phyloP scores from a whole-genome alignment of 2,888 invertebrate species.

The Nomada ferruginata region DNA sequence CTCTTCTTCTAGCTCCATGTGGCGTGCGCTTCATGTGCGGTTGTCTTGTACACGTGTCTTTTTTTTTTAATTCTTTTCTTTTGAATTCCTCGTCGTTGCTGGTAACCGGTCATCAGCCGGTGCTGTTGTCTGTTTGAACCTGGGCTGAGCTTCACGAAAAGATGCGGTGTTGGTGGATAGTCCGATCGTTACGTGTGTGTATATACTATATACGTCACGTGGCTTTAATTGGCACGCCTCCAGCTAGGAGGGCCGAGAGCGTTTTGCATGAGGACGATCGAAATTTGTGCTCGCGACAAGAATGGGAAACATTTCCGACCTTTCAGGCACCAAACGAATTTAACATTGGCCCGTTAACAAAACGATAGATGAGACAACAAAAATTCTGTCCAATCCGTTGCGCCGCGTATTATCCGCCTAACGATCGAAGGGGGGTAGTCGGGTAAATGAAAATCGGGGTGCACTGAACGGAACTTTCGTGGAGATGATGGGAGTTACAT shows the following conservation, averaged over 20 bases:
- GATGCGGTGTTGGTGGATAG: constrained; percentile 56
- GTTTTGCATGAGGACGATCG: constrained; percentile 21
- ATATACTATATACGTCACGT: constrained; percentile 19
- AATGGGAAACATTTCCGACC: background rate
- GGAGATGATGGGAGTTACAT: background rate
- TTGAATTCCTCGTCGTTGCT: constrained; percentile 54
- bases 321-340: background rate
- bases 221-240: constrained; percentile 39
- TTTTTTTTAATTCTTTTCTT: constrained; percentile 34
- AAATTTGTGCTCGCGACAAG: background rate
- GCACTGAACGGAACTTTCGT: background rate
- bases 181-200: constrained; percentile 23
- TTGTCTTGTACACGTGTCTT: constrained; percentile 57
- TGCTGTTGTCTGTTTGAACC: constrained; percentile 56
- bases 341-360: no score
- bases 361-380: no score
- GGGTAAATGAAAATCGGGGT: background rate
- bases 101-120: constrained; percentile 57
- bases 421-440: constrained; percentile 11
- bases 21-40: constrained; percentile 70
- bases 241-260: background rate
- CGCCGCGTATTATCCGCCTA: constrained; percentile 16
- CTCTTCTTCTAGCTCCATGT: constrained; percentile 65
- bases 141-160: constrained; percentile 63
- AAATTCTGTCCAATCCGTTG: background rate